Base-by-base conservation (phyloP, 1,140 invertebrate genomes). In the Zaprionus vittiger region DNA sequence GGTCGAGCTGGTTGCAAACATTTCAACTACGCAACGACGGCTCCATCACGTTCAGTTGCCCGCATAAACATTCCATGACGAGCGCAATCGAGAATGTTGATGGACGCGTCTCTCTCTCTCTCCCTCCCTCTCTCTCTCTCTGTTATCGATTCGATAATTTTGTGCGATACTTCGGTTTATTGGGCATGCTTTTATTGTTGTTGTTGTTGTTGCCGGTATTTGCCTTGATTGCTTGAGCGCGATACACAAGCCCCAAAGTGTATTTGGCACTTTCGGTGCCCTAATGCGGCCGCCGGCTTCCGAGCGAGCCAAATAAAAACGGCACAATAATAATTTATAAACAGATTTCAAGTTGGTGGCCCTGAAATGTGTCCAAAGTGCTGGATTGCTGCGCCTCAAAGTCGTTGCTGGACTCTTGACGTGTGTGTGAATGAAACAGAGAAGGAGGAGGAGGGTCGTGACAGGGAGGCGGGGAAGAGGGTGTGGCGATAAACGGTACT, bases 371-470 rank as follows among this genome's bases (percentile, higher is more conserved):
- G 70, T 22, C 65, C 70, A 73, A 73, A 63, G 54, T 55, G 73
- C 66, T 47, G 62, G 64, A 64, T 64, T 47, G 72, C 28, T 55
- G 61, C 52, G 61, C 52, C 37, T 68, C 71, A 84, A 89, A 87
- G 83, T 73, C 65, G 80, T 73, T 84, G 84, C 75, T 84, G 77
- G 79, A 89, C 83, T 80, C 83, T 80, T 62, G 47, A 34, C 12
- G 47, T 15, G 38, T 41, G 15, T 15, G 38, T 61, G 14, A 37
- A 24, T 20, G 28, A 31, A 15, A 9, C 11, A 54, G n/a, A 22
- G 26, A n/a, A 4, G 28, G 52, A 41, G 64, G 63, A 41, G 64
- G 11, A 56, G 17, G 20, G 28, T 31, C 28, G 9, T 31, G 28
- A 31, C 28, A 31, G 2, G 9, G 28, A 31, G 28, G 28, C 2